Evolutionary conservation across 2,888 invertebrate species (phyloP).

Genomic region (Limnephilus marmoratus): DNA sequence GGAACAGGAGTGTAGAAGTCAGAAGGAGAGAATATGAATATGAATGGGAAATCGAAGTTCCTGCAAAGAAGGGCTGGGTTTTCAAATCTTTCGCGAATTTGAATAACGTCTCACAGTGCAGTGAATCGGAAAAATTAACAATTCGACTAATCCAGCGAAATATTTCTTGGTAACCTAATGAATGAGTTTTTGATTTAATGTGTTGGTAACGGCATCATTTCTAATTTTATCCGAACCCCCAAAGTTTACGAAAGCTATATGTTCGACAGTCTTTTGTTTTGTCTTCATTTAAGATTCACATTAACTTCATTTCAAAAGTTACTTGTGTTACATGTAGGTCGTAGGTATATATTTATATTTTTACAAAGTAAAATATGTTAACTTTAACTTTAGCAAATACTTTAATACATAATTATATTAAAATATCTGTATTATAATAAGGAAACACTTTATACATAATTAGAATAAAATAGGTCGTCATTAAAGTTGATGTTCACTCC

Average conservation of each 20-base stretch:
- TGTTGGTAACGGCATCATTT: neutral
- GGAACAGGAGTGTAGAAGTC: slow-evolving; percentile 48
- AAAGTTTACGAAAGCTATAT: neutral
- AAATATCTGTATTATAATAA: no score
- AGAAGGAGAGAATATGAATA: slow-evolving; percentile 74
- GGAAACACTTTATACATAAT: no score
- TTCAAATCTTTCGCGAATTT: slow-evolving; percentile 32
- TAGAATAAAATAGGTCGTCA: no score
- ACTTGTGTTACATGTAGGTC: no score
- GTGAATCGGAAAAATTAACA: slow-evolving; percentile 40
- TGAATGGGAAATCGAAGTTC: slow-evolving; percentile 75
- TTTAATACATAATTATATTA: no score
- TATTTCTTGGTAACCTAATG: neutral
- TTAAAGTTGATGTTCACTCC: no score
- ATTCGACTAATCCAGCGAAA: neutral
- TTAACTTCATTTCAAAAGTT: neutral
- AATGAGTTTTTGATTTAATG: neutral
- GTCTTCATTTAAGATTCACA: neutral
- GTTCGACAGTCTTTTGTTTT: neutral
- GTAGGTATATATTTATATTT: no score
- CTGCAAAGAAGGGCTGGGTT: slow-evolving; percentile 48
- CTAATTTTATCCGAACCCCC: neutral
- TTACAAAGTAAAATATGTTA: no score
- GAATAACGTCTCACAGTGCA: neutral
- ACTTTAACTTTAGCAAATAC: no score